These are phyloP conservation scores for Gryon sp. DNA, from an alignment of 1,140 invertebrate genomes.

Conservation along the genomic window DNA sequence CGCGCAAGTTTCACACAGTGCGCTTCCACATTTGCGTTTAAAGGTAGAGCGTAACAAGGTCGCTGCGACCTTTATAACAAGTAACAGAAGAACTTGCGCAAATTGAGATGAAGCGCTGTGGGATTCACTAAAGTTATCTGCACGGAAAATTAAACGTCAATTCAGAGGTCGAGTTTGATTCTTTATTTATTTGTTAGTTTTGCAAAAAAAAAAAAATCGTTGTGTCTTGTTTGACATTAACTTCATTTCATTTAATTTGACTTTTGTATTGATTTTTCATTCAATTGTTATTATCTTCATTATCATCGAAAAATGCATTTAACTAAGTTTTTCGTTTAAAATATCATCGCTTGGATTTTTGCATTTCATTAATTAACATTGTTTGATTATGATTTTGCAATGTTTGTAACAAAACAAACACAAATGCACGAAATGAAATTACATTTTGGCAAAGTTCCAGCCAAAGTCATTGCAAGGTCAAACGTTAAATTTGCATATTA, in stretches of 20 bases:
- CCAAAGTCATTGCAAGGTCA: background rate
- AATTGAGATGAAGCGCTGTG: constrained; percentile 34
- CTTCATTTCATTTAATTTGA: no score
- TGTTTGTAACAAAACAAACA: no score
- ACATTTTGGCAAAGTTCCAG: constrained; percentile 10
- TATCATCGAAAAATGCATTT: no score
- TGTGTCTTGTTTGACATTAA: no score
- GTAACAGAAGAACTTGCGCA: constrained; percentile 40
- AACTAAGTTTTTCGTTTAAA: no score
- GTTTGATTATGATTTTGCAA: no score
- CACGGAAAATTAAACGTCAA: constrained; percentile 10
- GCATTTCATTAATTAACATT: no score
- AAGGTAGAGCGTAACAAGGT: constrained; percentile 53
- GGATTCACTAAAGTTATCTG: constrained; percentile 14
- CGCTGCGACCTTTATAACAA: constrained; percentile 41
- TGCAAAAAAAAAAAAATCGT: no score
- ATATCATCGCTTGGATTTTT: no score
- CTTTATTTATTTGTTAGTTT: background rate
- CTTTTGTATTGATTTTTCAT: no score
- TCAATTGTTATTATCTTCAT: no score
- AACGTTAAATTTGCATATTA: background rate
- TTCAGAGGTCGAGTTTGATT: background rate
- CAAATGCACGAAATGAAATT: constrained; percentile 16
- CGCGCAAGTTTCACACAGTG: constrained; percentile 35
- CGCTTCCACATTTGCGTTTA: constrained; percentile 49